Evolutionary conservation across 1,140 invertebrate species (phyloP).

Genomic region (Sarcophaga peregrina): DNA sequence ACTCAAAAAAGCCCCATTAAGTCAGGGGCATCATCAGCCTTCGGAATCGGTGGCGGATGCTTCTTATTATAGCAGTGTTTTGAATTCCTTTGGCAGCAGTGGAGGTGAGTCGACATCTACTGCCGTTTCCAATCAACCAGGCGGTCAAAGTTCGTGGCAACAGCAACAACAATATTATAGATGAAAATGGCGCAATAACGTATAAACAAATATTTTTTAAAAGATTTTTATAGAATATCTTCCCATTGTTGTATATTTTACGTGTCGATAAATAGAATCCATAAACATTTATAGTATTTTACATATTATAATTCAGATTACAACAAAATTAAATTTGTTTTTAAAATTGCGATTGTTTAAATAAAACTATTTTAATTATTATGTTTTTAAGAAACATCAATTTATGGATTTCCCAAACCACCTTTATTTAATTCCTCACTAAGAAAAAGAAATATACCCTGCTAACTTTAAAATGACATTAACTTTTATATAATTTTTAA

Average conservation of each 20-base stretch:
- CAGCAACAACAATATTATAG: constrained; percentile 45
- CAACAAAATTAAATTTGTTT: neutral
- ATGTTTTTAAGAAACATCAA: too few species aligned
- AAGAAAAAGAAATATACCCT: too few species aligned
- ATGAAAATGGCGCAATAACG: constrained; percentile 28
- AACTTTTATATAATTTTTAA: neutral
- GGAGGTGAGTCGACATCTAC: neutral
- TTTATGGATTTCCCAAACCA: too few species aligned
- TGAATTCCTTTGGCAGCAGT: constrained; percentile 58
- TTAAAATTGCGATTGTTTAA: too few species aligned
- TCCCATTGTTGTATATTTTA: too few species aligned
- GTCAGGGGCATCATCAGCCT: constrained; percentile 50
- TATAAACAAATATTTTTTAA: neutral
- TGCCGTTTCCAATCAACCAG: neutral
- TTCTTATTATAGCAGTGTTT: constrained; percentile 63
- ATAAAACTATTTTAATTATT: too few species aligned
- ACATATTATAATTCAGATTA: neutral
- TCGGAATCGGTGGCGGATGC: constrained; percentile 62
- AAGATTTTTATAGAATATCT: too few species aligned
- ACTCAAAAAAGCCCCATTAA: constrained; percentile 55
- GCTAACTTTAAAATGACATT: too few species aligned
- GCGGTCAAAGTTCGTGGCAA: constrained; percentile 41
- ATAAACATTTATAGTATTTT: neutral
- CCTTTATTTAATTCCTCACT: too few species aligned
- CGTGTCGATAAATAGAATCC: neutral